Conservation (phyloP, 2,888 invertebrate species). For the Omphaloscelis lunosa region DNA sequence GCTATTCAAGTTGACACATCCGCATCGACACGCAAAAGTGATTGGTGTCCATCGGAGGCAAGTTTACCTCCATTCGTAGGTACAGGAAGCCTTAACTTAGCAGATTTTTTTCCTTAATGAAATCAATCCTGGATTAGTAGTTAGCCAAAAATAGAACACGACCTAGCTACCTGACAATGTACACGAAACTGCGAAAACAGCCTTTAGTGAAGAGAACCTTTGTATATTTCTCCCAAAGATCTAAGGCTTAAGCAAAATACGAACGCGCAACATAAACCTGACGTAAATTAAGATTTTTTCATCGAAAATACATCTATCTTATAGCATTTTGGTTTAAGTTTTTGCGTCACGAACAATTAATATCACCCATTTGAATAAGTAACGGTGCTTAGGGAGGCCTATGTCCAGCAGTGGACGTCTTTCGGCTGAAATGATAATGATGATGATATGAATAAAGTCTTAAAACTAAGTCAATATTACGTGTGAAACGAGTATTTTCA, state of each 20-base stretch:
- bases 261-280: neutral
- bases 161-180: neutral
- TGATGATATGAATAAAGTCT: no score
- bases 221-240: neutral
- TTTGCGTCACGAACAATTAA: neutral
- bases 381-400: no score
- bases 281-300: neutral
- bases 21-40: slow-evolving; percentile 15
- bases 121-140: no score
- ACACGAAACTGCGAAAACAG: neutral
- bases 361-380: neutral
- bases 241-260: neutral
- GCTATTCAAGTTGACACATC: slow-evolving; percentile 33
- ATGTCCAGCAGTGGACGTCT: no score
- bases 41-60: slow-evolving; percentile 6
- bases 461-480: neutral
- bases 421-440: no score
- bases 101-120: neutral
- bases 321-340: neutral
- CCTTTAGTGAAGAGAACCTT: neutral
- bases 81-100: neutral
- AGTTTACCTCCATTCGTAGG: neutral
- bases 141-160: neutral
- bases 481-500: neutral
- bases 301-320: neutral